Base-by-base conservation (phyloP, 2,797 vertebrate genomes). In the Gymnoscopelus braueri region DNA sequence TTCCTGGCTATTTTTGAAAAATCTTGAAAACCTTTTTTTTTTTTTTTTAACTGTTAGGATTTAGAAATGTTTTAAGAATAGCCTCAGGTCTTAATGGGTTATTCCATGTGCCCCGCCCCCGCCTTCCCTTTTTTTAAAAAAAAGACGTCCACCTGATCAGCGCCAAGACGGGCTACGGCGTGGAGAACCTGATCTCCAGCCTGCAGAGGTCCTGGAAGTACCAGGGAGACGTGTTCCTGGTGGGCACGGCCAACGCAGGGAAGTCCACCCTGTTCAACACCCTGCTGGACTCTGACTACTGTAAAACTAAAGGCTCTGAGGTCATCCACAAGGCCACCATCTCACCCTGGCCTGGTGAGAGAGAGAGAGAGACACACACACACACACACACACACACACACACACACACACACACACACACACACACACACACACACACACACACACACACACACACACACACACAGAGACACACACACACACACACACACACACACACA, bases 221-320 rank as follows among this genome's bases (percentile, higher is more conserved):
- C 67, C 88, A 93, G 0, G 96, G 97, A 0, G 95, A 98, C 0
- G 96, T 98, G 35, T 98, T 94, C 78, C 91, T 99, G 58, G 93
- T 98, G 61, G 97, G 97, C 0, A 88, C 89, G 3, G 93, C 96
- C 71, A 99, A 99, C 58, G 92, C 94, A 0, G 97, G 97, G 44
- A 98, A 99, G 87, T 98, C 97, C 0, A 97, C 97, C 0, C 94
- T 98, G 14, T 99, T 98, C 90, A 99, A 98, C 75, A 79, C 92
- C 0, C 88, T 99, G 35, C 90, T 98, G 14, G 78, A 85, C 54
- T 98, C 97, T 0, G 97, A 99, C 85, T 98, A 95, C 84, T 98
- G 97, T 93, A 96, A 95, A 48, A 90, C 95, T 72, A 94, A 87
- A 2, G 94, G 95, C 6, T 63, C 92, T 0, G 91, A 97, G 0